A percentile compares a stretch with the other conserved stretches of the same genome.
Evolutionary conservation across 2,113 vertebrate species (phyloP).

Genomic region (Rhinolophus sinicus): DNA sequence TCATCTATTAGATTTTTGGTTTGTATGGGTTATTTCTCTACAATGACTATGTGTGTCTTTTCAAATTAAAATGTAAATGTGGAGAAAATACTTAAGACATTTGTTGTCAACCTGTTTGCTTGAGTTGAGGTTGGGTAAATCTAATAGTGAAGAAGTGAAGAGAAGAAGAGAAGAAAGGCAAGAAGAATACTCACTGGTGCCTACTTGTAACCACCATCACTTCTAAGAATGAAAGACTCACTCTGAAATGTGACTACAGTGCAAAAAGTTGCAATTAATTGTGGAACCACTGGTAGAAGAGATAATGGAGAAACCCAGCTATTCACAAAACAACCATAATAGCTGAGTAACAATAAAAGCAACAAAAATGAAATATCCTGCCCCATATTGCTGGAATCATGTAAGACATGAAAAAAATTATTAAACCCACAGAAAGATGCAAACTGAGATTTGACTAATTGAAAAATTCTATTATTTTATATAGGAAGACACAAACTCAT

Average conservation of each 20-base stretch:
- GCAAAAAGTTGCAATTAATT: not conserved
- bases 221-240: not conserved
- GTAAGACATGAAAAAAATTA: not conserved
- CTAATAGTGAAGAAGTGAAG: not conserved
- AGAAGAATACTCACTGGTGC: not conserved
- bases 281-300: not conserved
- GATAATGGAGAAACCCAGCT: not conserved
- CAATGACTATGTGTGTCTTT: not conserved
- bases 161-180: not conserved
- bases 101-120: not conserved
- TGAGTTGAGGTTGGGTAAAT: not conserved
- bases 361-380: not conserved
- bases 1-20: not conserved
- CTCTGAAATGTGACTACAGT: not conserved
- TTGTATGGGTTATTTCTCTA: not conserved
- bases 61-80: not conserved
- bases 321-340: not conserved
- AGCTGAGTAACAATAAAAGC: not conserved
- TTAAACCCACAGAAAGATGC: not conserved
- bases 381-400: not conserved
- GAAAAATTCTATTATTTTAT: not conserved
- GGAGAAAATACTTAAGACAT: not conserved
- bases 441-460: not conserved
- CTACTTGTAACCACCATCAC: no score
- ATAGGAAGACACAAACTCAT: not conserved